Evolutionary conservation across 2,797 vertebrate species (phyloP), one percentile per base, ranked within the genome.

Genomic region (Coendou prehensilis): DNA sequence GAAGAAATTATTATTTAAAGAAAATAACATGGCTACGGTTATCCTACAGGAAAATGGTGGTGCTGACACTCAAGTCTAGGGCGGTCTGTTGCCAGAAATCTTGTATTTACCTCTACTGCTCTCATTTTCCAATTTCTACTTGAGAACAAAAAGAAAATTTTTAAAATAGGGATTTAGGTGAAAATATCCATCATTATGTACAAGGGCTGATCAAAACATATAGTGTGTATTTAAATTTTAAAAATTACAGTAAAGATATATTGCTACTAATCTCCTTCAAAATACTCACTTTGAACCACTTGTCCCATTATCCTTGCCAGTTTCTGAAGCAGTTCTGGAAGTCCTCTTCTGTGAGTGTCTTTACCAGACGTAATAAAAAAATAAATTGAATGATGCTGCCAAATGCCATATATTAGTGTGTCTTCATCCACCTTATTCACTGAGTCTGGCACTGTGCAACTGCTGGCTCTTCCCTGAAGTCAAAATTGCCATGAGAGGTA

Each of bases 101-200:
- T 64, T 78, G 45, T 9, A 33, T 41, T 61, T 73, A 50, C 3
- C 22, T 47, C 14, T 17, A 9, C 54, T 26, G n/a, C 13, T 83
- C 47, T 59, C 71, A 52, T 83, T 89, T 30, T 64, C 63, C 47
- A 73, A n/a, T n/a, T 78, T 56, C 71, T 75, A 52, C 67, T 64
- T 89, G 71, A 94, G 37, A 71, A 85, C 47, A 92, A 52, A 94
- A 89, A 89, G 76, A 26, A 13, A 47, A 30, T 22, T 91, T 83
- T 61, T 20, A 28, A 73, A 83, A 41, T 63, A 41, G 41, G 37
- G 9, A 52, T 67, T 88, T 78, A 61, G 20, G 52, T 33, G 17
- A 73, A 85, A 64, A 64, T 37, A 52, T 79, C 23, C 37, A 56
- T 45, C 23, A 76, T 1, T 76, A 5, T 78, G 13, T 57, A 26